phyloP scores from a whole-genome alignment of 92 coral and sea anemone species.

The Epizoanthus fatuus region DNA sequence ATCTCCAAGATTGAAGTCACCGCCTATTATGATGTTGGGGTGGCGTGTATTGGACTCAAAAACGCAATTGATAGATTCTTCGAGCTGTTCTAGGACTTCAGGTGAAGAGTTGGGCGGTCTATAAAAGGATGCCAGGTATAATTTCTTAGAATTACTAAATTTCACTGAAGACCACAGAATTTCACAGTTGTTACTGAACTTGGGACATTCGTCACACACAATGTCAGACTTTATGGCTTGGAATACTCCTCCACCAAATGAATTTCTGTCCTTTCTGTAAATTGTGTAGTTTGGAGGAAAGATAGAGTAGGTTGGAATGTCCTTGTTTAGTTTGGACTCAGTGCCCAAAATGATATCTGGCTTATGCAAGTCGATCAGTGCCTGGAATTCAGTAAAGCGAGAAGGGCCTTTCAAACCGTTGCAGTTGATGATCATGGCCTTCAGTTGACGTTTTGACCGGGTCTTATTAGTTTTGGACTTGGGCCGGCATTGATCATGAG shows the following conservation, averaged over 20 bases:
- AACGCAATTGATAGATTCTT: constrained; percentile 39
- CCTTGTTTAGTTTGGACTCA: neutral
- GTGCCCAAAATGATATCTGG: constrained; percentile 25
- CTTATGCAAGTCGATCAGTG: neutral
- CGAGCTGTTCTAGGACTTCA: constrained; percentile 51
- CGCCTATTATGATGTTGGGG: constrained; percentile 53
- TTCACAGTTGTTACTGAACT: constrained; percentile 29
- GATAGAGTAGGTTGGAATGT: constrained; percentile 29
- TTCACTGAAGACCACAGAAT: constrained; percentile 47
- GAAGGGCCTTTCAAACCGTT: constrained; percentile 19
- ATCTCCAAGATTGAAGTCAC: constrained; percentile 70
- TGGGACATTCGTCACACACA: constrained; percentile 1
- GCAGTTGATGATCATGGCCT: constrained; percentile 41
- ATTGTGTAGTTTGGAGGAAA: constrained; percentile 22
- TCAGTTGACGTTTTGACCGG: neutral
- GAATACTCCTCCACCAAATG: constrained; percentile 20
- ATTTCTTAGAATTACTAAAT: constrained; percentile 30
- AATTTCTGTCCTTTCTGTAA: constrained; percentile 24
- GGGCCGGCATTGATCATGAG: neutral
- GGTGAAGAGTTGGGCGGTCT: constrained; percentile 54
- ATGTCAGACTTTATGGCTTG: constrained; percentile 33
- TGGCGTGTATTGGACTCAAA: constrained; percentile 37
- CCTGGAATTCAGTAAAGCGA: constrained; percentile 24
- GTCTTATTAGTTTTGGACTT: neutral
- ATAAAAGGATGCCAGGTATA: constrained; percentile 46